Percentiles rank a stretch among this genome's conserved stretches.
Conservation (phyloP, 2,113 vertebrate species). For the Lycocorax pyrrhopterus region DNA sequence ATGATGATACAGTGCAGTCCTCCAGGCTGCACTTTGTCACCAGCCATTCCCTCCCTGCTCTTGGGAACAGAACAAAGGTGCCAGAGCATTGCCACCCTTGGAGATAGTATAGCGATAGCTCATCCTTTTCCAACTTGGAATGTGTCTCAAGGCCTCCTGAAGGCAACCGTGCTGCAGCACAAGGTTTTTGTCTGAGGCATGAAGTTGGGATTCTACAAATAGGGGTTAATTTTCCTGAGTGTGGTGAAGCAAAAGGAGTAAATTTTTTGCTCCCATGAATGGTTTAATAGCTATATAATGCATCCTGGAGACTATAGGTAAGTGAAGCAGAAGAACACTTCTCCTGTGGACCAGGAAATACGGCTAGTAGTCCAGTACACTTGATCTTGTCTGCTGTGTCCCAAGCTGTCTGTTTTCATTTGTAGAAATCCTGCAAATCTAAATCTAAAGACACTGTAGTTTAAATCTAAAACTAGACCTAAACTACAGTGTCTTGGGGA, state of each 20-base stretch:
- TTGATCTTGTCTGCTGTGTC: background rate
- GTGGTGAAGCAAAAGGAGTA: background rate
- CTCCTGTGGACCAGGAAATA: background rate
- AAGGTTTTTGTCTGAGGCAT: background rate
- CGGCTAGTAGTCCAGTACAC: background rate
- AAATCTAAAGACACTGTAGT: too few species aligned
- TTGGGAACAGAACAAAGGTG: background rate
- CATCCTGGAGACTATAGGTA: background rate
- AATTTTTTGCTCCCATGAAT: background rate
- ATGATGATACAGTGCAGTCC: background rate
- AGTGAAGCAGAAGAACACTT: background rate
- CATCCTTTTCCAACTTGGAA: background rate
- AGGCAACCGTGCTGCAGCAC: background rate
- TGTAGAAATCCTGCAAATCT: background rate
- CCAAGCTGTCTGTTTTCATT: background rate
- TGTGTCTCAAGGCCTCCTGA: background rate
- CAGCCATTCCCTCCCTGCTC: background rate
- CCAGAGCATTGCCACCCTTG: background rate
- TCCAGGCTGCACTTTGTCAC: constrained; percentile 28
- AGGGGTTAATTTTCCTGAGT: background rate
- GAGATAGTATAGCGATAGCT: rapidly evolving
- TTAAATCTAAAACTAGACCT: background rate
- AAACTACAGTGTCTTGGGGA: background rate
- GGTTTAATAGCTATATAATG: background rate
- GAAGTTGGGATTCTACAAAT: background rate